Percentiles rank a stretch among this genome's conserved stretches.
These are phyloP conservation scores for Alces alces DNA, from an alignment of 2,113 vertebrate species.

Conservation along the genomic window DNA sequence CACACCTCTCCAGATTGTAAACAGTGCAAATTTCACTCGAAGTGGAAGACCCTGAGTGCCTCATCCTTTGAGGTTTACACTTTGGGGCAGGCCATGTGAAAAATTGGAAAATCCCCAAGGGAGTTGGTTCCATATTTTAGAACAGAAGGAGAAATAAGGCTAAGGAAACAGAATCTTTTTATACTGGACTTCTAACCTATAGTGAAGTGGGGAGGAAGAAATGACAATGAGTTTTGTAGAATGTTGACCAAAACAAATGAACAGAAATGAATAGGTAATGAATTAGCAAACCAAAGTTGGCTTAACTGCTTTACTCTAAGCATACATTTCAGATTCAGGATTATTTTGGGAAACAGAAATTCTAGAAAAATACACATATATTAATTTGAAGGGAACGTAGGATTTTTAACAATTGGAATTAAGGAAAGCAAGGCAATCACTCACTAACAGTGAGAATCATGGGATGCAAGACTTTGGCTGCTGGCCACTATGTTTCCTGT, in stretches of 20 bases:
- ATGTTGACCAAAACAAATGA: slow-evolving; percentile 21
- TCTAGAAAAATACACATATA: slow-evolving; percentile 7
- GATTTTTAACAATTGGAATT: slow-evolving; percentile 16
- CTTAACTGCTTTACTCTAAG: not conserved
- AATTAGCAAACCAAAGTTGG: not conserved
- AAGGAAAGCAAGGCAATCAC: not conserved
- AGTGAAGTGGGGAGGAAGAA: not conserved
- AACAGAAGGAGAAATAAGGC: not conserved
- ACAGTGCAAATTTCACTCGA: not conserved
- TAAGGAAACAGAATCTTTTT: not conserved
- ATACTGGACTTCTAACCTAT: not conserved
- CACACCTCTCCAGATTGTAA: not conserved
- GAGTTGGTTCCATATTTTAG: not conserved
- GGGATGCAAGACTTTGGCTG: not conserved
- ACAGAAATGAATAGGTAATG: slow-evolving; percentile 15
- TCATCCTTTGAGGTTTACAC: not conserved
- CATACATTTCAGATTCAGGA: slow-evolving; percentile 7
- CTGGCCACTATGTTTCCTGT: not conserved
- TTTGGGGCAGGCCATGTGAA: not conserved
- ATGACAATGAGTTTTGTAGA: not conserved
- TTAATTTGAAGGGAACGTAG: not conserved
- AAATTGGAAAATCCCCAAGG: not conserved
- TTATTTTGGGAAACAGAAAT: slow-evolving; percentile 23
- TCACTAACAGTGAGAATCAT: not conserved
- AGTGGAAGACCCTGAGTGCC: not conserved